phyloP scores from a whole-genome alignment of 2,113 vertebrate species.

The Chionodraco myersi region DNA sequence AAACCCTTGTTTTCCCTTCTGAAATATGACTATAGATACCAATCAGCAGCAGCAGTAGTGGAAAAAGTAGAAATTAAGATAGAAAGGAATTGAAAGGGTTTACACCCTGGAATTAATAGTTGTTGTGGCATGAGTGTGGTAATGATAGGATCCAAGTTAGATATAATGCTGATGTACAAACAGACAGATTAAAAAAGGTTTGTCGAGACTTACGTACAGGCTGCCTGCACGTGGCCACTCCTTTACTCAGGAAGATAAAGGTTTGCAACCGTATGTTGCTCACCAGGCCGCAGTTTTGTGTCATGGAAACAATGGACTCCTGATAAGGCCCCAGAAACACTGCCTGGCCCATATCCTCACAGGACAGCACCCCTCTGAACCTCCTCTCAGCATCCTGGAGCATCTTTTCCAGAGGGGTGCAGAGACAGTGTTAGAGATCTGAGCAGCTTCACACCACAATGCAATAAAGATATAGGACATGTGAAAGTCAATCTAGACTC shows the following conservation, averaged over 20 bases:
- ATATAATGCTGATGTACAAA: slow-evolving; percentile 5
- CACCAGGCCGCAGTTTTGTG: slow-evolving; percentile 88
- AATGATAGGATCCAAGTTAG: slow-evolving; percentile 7
- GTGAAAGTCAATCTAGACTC: background rate
- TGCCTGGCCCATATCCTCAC: slow-evolving; percentile 82
- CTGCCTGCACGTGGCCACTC: slow-evolving; percentile 88
- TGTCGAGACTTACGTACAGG: slow-evolving; percentile 91
- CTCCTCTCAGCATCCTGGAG: slow-evolving; percentile 87
- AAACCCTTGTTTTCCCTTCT: background rate
- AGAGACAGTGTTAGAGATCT: slow-evolving; percentile 59
- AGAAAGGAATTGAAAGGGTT: slow-evolving; percentile 7
- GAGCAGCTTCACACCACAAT: slow-evolving; percentile 37
- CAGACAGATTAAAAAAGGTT: slow-evolving; percentile 14
- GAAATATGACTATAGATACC: slow-evolving; percentile 8
- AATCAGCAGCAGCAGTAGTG: slow-evolving; percentile 5
- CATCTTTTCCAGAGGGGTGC: slow-evolving; percentile 82
- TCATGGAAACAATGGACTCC: slow-evolving; percentile 86
- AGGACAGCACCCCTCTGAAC: slow-evolving; percentile 85
- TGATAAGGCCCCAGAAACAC: slow-evolving; percentile 79
- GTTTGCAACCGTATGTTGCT: slow-evolving; percentile 89
- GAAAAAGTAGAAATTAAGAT: slow-evolving; percentile 8
- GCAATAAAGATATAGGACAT: slow-evolving; percentile 13
- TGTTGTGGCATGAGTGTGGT: background rate
- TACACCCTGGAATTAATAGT: background rate
- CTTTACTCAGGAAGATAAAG: slow-evolving; percentile 91